Base-by-base conservation (phyloP, 2,113 vertebrate genomes). In the Hepsetus odoe region DNA sequence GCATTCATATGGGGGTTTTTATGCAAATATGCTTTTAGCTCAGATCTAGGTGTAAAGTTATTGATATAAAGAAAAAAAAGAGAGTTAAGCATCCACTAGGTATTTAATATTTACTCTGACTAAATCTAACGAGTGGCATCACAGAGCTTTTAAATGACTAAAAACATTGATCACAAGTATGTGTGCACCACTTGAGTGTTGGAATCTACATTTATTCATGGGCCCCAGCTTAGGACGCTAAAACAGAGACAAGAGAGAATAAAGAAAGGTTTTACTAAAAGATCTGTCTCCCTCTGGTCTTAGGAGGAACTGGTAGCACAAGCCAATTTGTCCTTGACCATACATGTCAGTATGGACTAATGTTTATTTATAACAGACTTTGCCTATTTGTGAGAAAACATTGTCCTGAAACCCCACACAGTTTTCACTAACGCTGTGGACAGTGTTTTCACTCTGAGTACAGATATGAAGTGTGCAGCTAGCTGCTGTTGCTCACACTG, bases 361-460 rank as follows among this genome's bases (percentile, higher is more conserved):
- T 12, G 14, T 33, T 56, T 56, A n/a, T 35, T 18, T 32, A 53
- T 13, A 14, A 35, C 14, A 12, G 2, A 16, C 1, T 44, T 64
- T 16, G 28, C 59, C 32, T 51, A 40, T 74, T 62, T 33, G 28
- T 62, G 59, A 51, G n/a, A 75, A 74, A 51, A 44, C 22, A 12
- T 35, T 16, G 20, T 56, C 42, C 49, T 53, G 0, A 53, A n/a
- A 5, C n/a, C n/a, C 14, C 6, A 18, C 46, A 33, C 16, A 38
- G 8, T 16, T 10, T 38, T 20, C 83, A 83, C 84, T 83, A 85
- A 82, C 20, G 46, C 33, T 28, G 44, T 72, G 33, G 59, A 26
- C 22, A 32, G 40, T 16, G 20, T 62, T 78, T 78, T 78, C n/a
- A 20, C 18, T 35, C 14, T 55, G 59, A 46, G 16, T 79, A n/a